A percentile compares a stretch with the other conserved stretches of the same genome.
Conservation (phyloP, 1,140 invertebrate species). For the Agraylea sexmaculata region DNA sequence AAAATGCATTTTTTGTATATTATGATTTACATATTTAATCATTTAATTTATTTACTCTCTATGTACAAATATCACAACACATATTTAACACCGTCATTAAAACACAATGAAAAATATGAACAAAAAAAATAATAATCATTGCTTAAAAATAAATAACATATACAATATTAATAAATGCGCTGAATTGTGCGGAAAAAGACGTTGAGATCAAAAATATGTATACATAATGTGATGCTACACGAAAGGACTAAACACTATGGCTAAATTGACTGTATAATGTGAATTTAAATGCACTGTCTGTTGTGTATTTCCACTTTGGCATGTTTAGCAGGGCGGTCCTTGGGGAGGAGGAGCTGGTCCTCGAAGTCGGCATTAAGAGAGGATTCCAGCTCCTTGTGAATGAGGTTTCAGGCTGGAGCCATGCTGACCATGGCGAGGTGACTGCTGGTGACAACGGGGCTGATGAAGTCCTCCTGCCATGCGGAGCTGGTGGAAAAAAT, state of each 20-base stretch:
- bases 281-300: not conserved
- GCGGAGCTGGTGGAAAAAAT: constrained; percentile 13
- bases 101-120: no score
- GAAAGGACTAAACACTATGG: not conserved
- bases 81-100: constrained; percentile 10
- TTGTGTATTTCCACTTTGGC: not conserved
- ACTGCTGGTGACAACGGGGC: constrained; percentile 35
- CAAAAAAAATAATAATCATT: constrained; percentile 10
- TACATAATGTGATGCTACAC: no score
- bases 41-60: constrained; percentile 18
- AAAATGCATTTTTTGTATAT: no score
- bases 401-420: constrained; percentile 37
- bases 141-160: constrained; percentile 20
- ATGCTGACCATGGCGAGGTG: constrained; percentile 33
- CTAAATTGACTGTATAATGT: not conserved
- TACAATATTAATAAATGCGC: constrained; percentile 1
- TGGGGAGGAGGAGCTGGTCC: constrained; percentile 13
- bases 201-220: not conserved
- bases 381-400: constrained; percentile 37
- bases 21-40: no score
- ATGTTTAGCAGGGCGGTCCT: constrained; percentile 8
- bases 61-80: constrained; percentile 21
- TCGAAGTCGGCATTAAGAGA: constrained; percentile 27
- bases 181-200: not conserved
- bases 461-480: constrained; percentile 25